Evolutionary conservation across 2,888 invertebrate genomes (phyloP), one percentile per base, ranked within the genome.

Genomic region (Steromphala cineraria): DNA sequence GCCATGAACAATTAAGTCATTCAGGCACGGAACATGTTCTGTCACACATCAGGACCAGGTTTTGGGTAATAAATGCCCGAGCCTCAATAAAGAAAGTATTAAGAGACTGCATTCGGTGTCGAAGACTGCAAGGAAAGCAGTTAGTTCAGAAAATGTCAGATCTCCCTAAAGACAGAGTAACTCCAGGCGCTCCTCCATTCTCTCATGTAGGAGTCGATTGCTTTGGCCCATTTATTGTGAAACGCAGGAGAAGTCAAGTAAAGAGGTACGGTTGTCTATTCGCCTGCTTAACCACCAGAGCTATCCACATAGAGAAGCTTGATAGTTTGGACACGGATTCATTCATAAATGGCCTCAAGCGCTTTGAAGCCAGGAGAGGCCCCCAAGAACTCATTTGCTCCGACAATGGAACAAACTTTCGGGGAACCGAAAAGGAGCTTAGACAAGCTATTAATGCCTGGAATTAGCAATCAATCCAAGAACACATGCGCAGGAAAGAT

Each of bases 191-290:
- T 15, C 67, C 21, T 24, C 28, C 31, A 67, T 1, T 67, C 74
- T 84, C 83, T 2, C 83, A 84, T 71, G 8, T 24, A 28, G 88
- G 86, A 15, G 80, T 87, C 53, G 87, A 89, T 75, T 88, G 84
- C 80, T 89, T 90, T 79, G 89, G 88, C 8, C 88, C 87, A 2
- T 89, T 84, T 17, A 19, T 78, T 3, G 80, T 85, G 0, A 88
- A 87, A 71, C 78, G 83, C 31, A 85, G 88, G 13, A 82, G 88
- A 0, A 88, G 84, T 56, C 87, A 86, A 80, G 15, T 85, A 1
- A 89, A 87, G 80, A 78, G 87, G 15, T 87, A 87, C 83, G 87
- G 86, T 5, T 75, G 88, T 0, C 52, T 90, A 4, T 84, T 89
- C 53, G 88, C 88, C 1, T 88, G 88, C 75, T 76, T 88, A 83